Evolutionary conservation across 2,888 invertebrate genomes (phyloP), one percentile per base, ranked within the genome.

Genomic region (Strigamia crassipes): DNA sequence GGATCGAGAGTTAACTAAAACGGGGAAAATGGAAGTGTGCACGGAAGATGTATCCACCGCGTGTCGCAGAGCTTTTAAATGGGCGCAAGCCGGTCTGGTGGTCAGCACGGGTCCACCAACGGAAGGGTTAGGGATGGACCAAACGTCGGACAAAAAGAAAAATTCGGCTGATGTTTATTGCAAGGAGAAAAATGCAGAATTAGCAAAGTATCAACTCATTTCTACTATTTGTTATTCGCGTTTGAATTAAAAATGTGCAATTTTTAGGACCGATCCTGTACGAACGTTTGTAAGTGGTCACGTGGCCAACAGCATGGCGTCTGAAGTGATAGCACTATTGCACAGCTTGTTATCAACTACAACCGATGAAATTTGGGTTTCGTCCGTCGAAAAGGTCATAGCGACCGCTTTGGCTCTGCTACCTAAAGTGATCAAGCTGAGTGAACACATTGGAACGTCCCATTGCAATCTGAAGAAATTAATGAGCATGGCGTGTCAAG

Each of bases 271-370:
- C 82, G 88, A 88, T 83, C 88, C 88, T 23, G 86, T 88, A 8
- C 85, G 88, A 46, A 87, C 87, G 5, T 88, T 88, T 84, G 86
- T 88, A 83, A 87, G 87, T 85, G 88, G 88, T 21, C 87, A 88
- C 82, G 88, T 88, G 38, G 88, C 88, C 27, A 88, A 88, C 85
- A 87, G 86, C 82, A 87, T 88, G 87, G 87, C 88, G 15, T 86
- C 87, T 0, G 88, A 88, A 84, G 87, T 88, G 82, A 87, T 88
- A 42, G 86, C 86, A 13, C 84, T 88, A 10, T 85, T 88, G 0
- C 87, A 88, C 84, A 85, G 87, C 83, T 84, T 88, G 21, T 84
- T 87, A 79, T 85, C 86, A 21, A 85, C 87, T 3, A 86, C 86
- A 0, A 85, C 86, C 0, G 86, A 87, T n/a, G 86, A 86, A 82